phyloP scores from a whole-genome alignment of 1,140 invertebrate genomes.

The Drosophila ficusphila region DNA sequence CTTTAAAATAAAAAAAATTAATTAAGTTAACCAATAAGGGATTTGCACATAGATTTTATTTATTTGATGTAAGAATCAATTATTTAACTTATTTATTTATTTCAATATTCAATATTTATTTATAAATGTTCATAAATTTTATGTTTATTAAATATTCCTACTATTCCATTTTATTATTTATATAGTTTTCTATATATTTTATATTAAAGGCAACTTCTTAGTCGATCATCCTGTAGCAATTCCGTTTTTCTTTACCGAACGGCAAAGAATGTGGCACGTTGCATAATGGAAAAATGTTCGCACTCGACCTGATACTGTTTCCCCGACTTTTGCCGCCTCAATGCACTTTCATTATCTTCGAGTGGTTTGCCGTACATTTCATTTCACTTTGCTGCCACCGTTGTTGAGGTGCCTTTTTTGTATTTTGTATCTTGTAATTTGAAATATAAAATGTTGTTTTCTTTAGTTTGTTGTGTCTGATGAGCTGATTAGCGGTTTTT shows the following conservation, averaged over 20 bases:
- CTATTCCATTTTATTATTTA: too few species aligned
- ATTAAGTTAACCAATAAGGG: too few species aligned
- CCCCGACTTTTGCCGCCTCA: conserved; percentile 65
- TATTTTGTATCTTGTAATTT: conserved; percentile 8
- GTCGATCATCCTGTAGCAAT: neutral
- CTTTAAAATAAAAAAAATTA: too few species aligned
- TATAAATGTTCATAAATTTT: too few species aligned
- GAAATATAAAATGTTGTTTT: conserved; percentile 33
- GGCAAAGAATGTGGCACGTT: conserved; percentile 55
- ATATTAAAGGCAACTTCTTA: neutral
- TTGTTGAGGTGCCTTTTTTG: conserved; percentile 10
- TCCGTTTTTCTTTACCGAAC: conserved; percentile 19
- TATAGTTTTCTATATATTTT: too few species aligned
- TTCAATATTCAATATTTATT: too few species aligned
- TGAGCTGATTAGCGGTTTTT: conserved; percentile 60
- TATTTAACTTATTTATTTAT: too few species aligned
- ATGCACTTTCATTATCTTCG: conserved; percentile 80
- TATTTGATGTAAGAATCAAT: too few species aligned
- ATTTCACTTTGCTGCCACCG: conserved; percentile 12
- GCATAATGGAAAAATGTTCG: conserved; percentile 73
- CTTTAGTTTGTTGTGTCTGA: conserved; percentile 53
- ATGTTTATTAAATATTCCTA: too few species aligned
- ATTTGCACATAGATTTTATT: too few species aligned
- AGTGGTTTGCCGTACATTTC: conserved; percentile 52
- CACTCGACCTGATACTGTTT: conserved; percentile 69